A percentile compares a stretch with the other conserved stretches of the same genome.
Evolutionary conservation across 2,888 invertebrate species (phyloP).

Genomic region (Erannis defoliaria): DNA sequence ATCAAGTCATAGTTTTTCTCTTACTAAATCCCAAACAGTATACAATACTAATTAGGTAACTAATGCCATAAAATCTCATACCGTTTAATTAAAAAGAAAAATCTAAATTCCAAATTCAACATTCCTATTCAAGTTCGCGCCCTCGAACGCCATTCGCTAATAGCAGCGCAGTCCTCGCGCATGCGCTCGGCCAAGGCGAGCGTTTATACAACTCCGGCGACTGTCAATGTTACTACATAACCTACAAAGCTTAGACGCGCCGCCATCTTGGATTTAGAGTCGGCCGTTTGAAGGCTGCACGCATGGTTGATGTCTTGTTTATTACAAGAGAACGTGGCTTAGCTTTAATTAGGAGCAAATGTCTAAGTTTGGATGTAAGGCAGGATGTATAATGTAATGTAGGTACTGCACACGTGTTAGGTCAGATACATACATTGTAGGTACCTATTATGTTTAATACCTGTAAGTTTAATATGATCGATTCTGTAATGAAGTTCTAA

Average conservation of each 20-base stretch:
- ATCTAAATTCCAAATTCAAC: conserved; percentile 21
- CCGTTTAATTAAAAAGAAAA: conserved; percentile 13
- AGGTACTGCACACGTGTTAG: not conserved
- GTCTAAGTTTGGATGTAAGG: conserved; percentile 24
- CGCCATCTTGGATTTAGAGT: conserved; percentile 70
- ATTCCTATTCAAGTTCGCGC: conserved; percentile 63
- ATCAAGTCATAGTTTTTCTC: too few relatives aligned
- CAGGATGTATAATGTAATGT: conserved; percentile 8
- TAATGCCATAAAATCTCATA: not conserved
- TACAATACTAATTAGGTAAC: too few relatives aligned
- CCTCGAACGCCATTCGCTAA: conserved; percentile 57
- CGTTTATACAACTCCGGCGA: conserved; percentile 67
- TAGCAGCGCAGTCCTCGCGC: conserved; percentile 66
- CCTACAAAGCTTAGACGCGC: conserved; percentile 58
- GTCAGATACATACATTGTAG: not conserved
- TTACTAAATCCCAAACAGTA: too few relatives aligned
- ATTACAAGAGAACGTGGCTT: conserved; percentile 23
- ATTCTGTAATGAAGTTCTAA: not conserved
- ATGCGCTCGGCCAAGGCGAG: conserved; percentile 74
- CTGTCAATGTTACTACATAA: conserved; percentile 82
- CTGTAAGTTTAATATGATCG: not conserved
- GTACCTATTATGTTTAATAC: too few relatives aligned
- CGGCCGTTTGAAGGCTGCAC: conserved; percentile 56
- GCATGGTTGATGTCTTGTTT: conserved; percentile 45
- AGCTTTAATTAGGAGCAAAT: conserved; percentile 25